Conservation (phyloP, 2,888 invertebrate species). For the Caenorhabditis imperialis region DNA sequence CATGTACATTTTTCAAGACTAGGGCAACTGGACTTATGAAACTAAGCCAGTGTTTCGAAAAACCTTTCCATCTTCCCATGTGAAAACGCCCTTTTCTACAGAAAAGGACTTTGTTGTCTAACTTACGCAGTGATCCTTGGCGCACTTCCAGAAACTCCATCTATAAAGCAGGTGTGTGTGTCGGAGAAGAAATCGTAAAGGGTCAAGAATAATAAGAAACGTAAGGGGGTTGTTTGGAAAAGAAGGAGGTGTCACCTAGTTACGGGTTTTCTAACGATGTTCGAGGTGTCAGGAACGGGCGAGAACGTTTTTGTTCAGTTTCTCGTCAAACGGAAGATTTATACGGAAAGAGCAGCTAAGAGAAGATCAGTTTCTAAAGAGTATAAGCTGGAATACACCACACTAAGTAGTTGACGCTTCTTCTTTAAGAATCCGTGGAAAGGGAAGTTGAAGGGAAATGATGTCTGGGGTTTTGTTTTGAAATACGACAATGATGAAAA, state of each 20-base stretch:
- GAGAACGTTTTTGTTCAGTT: too few species aligned
- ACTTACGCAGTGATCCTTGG: constrained; percentile 60
- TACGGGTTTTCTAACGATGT: constrained; percentile 32
- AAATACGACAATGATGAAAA: constrained; percentile 24
- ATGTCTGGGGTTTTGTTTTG: constrained; percentile 24
- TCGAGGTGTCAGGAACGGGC: too few species aligned
- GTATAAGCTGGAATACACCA: constrained; percentile 23
- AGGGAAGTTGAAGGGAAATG: constrained; percentile 28
- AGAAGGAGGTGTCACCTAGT: constrained; percentile 33
- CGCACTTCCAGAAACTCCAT: constrained; percentile 61
- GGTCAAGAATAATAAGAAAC: constrained; percentile 16
- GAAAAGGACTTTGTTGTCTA: constrained; percentile 7
- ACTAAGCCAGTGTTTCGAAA: constrained; percentile 47
- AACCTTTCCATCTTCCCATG: constrained; percentile 44
- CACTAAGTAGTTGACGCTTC: constrained; percentile 9
- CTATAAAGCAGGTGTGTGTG: constrained; percentile 38
- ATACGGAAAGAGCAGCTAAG: neutral
- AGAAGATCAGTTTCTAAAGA: constrained; percentile 20
- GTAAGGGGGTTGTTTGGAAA: constrained; percentile 11
- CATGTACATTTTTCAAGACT: constrained; percentile 52
- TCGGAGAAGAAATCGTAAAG: constrained; percentile 10
- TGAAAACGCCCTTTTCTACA: constrained; percentile 11
- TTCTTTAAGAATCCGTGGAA: constrained; percentile 5
- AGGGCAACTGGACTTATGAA: constrained; percentile 55
- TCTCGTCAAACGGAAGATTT: neutral